A percentile compares a stretch with the other conserved stretches of the same genome.
Conservation (phyloP, 1,140 invertebrate genomes). For the Ptiloglossa arizonensis region DNA sequence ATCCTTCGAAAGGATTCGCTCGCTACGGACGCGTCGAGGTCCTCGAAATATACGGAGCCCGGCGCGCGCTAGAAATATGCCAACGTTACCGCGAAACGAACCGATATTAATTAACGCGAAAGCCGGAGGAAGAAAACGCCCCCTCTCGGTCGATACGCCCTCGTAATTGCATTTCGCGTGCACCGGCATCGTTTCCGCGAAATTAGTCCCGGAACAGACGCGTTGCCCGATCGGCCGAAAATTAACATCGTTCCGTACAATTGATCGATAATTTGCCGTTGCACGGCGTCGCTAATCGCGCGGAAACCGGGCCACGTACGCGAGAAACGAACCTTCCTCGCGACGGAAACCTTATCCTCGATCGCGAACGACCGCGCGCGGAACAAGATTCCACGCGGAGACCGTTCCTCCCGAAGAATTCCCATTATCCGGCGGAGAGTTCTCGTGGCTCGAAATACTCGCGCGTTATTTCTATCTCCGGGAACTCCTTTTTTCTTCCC, state of each 20-base stretch:
- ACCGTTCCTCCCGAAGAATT: slow-evolving; percentile 56
- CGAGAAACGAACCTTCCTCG: not conserved
- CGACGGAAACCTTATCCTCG: not conserved
- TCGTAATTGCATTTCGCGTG: not conserved
- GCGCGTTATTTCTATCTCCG: slow-evolving; percentile 49
- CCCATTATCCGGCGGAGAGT: slow-evolving; percentile 56
- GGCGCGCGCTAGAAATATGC: slow-evolving; percentile 48
- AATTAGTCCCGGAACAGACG: slow-evolving; percentile 8
- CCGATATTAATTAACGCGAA: slow-evolving; percentile 66
- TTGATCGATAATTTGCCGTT: not conserved
- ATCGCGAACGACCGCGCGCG: slow-evolving; percentile 17
- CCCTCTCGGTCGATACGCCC: slow-evolving; percentile 14
- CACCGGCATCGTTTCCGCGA: not conserved
- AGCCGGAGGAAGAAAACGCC: slow-evolving; percentile 31
- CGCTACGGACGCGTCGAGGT: slow-evolving; percentile 24
- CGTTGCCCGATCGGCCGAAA: not conserved
- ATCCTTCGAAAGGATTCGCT: slow-evolving; percentile 17
- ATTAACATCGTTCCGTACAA: not conserved
- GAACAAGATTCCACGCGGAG: slow-evolving; percentile 12
- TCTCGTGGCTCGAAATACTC: slow-evolving; percentile 51
- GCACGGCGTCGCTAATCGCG: no score
- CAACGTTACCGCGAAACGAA: slow-evolving; percentile 52
- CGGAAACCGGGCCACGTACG: no score
- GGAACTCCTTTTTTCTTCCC: not conserved
- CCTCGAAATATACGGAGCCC: slow-evolving; percentile 41